Evolutionary conservation across 2,888 invertebrate species (phyloP).

Genomic region (Muscina levida): DNA sequence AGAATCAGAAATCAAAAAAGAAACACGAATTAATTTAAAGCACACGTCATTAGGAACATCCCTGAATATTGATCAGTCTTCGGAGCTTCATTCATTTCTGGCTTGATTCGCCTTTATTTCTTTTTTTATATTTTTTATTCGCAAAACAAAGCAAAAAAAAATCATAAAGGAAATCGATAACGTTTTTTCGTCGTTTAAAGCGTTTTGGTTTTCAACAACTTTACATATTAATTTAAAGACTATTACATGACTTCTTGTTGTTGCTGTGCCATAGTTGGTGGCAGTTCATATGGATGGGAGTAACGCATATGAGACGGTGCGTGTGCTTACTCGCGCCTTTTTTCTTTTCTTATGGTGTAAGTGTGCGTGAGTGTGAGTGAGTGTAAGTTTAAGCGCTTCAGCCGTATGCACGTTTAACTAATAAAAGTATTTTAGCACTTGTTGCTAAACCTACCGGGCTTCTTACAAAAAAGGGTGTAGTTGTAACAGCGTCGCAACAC

Average conservation of each 20-base stretch:
- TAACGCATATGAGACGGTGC: background rate
- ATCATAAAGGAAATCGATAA: slow-evolving; percentile 66
- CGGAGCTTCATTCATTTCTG: slow-evolving; percentile 3
- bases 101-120: background rate
- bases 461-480: slow-evolving; percentile 37
- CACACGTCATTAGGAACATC: slow-evolving; percentile 66
- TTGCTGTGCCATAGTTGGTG: slow-evolving; percentile 32
- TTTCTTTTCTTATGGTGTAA: slow-evolving; percentile 11
- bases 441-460: slow-evolving; percentile 47
- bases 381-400: background rate
- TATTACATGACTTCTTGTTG: slow-evolving; percentile 30
- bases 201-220: slow-evolving; percentile 40
- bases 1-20: slow-evolving; percentile 41
- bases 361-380: background rate
- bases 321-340: background rate
- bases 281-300: background rate
- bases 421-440: slow-evolving; percentile 66
- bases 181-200: slow-evolving; percentile 53
- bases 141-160: slow-evolving; percentile 38
- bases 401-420: slow-evolving; percentile 64
- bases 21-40: slow-evolving; percentile 65
- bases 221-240: slow-evolving; percentile 57
- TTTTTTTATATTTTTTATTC: slow-evolving; percentile 5
- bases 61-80: slow-evolving; percentile 65
- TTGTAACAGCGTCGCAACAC: slow-evolving; percentile 28